Base-by-base conservation (phyloP, 2,888 invertebrate genomes). In the Clepsis dumicolana region DNA sequence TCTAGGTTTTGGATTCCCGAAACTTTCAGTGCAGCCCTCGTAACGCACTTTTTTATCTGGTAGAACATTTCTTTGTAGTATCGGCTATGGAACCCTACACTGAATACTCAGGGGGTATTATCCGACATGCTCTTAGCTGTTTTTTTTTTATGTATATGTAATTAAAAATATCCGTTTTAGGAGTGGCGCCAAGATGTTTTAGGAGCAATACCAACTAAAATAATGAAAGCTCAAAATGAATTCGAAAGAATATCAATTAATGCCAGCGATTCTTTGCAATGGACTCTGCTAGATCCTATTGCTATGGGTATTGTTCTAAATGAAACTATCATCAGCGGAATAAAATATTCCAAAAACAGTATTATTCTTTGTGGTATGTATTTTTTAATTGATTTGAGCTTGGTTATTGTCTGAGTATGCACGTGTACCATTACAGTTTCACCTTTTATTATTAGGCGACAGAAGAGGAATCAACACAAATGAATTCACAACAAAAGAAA, bases 401-500 rank as follows among this genome's bases (percentile, higher is more conserved):
- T 8, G 8, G 4, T 21, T 48, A 12, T 2, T 16, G 44, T 44
- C 1, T 12, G 14, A 44, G 18, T 18, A 44, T 16, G 12, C 16
- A 18, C 2, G 7, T 18, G 5, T 2, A 21, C 21, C 4, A 48
- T 10, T 44, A 16, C 18, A 44, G 21, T 12, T 48, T 10, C 7
- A 50, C 18, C 32, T 50, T 68, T 72, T 64, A 54, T 65, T 84
- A 80, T 27, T 77, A 87, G 87, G 83, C 60, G 61, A 75, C 2
- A 54, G 76, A 1, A 77, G 85, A 71, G 86, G 84, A 1, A 75
- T 82, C 3, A 87, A 77, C 50, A 72, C 77, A 2, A 85, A 86
- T 25, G 70, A 80, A 32, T 79, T 86, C 4, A 74, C 71, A 14
- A 71, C 78, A 8, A 59, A 63, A n/a, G 59, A 79, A 4, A 77